These are phyloP conservation scores for Heteropelma amictum DNA, from an alignment of 2,888 invertebrate genomes.

Conservation along the genomic window DNA sequence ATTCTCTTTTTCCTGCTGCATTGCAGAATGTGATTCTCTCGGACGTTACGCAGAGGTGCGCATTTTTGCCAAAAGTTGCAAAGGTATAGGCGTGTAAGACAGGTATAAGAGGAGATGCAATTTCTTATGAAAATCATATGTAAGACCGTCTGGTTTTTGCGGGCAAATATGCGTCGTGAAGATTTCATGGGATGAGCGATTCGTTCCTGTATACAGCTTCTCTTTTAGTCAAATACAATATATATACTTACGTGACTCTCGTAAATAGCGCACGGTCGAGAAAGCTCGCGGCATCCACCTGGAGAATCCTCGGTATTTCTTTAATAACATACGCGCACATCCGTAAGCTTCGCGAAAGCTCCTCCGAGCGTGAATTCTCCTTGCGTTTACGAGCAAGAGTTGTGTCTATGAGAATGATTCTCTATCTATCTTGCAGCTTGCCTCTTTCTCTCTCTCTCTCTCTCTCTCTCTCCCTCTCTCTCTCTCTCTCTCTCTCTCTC, in stretches of 20 bases:
- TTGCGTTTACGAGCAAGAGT: constrained; percentile 52
- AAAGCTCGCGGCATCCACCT: constrained; percentile 46
- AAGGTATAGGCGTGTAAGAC: background rate
- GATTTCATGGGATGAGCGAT: constrained; percentile 15
- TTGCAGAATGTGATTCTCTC: background rate
- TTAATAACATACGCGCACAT: constrained; percentile 55
- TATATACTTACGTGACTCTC: background rate
- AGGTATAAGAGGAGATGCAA: background rate
- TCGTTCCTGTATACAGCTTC: constrained; percentile 44
- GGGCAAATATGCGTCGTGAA: constrained; percentile 31
- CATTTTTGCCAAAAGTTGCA: background rate
- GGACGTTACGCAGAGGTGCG: background rate
- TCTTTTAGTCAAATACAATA: background rate
- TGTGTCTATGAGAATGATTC: constrained; percentile 37
- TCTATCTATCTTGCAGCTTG: too few species aligned
- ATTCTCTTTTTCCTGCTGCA: background rate
- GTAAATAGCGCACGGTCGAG: constrained; percentile 20
- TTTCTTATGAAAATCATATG: constrained; percentile 13
- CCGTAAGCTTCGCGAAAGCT: constrained; percentile 44
- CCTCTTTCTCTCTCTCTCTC: background rate
- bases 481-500: background rate
- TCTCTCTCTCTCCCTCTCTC: background rate
- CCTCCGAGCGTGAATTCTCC: constrained; percentile 38
- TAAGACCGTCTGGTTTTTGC: constrained; percentile 18
- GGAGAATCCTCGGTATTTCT: constrained; percentile 54